Evolutionary conservation across 2,113 vertebrate genomes (phyloP), one percentile per base, ranked within the genome.

Genomic region (Datnioides undecimradiatus): DNA sequence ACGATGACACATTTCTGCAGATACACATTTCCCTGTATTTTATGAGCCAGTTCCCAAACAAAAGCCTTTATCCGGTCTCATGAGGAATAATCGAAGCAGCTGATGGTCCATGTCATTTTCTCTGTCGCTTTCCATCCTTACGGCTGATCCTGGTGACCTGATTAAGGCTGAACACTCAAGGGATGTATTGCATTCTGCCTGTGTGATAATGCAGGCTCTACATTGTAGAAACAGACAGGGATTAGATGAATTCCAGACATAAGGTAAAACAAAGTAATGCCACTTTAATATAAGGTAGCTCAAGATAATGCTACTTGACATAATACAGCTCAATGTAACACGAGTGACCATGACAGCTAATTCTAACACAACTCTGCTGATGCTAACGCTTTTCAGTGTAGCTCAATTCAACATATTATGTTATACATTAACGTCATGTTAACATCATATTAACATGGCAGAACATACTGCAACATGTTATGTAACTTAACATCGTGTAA

Each of bases 111-210:
- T 10, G 13, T 87, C 36, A 68, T 54, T 82, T 76, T 5, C 41
- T 17, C 21, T 68, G 29, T 76, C 51, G 76, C 51, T n/a, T 27
- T 43, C 59, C 21, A 58, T 59, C 27, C 16, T 31, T 51, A 41
- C 57, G 57, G 51, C 62, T 66, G 64, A 46, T 11, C 78, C 34
- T 72, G 49, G 69, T 63, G 60, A 79, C 46, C 60, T 69, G 65
- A 82, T 73, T 72, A 71, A 68, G 58, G 27, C 17, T 82, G 48
- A 80, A 25, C 46, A 54, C n/a, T 58, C 69, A 55, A 57, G 49
- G 46, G 27, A 65, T 51, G 57, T 29, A 73, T 41, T 77, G 46
- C 51, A 48, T 60, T 69, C 72, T 71, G 51, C 77, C 74, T 65
- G 55, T 80, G 70, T 65, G 70, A 75, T 74, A 75, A 80, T 41